phyloP scores from a whole-genome alignment of 2,113 vertebrate genomes.

The Glaucomys volans region DNA sequence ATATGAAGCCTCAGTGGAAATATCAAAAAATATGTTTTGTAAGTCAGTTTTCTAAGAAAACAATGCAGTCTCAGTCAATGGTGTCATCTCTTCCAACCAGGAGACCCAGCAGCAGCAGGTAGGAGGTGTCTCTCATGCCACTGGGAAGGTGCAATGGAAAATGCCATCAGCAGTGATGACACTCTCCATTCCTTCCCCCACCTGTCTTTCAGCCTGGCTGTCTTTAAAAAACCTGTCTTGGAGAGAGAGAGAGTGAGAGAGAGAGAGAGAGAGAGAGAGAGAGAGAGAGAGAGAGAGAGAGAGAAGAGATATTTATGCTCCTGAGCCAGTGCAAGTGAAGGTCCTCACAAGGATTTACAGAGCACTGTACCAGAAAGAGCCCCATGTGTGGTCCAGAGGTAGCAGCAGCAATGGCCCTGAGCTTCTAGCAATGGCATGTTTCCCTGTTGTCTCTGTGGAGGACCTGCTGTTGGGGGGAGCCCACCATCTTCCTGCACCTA shows the following conservation, averaged over 20 bases:
- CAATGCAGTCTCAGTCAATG: background rate
- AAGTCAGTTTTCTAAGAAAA: background rate
- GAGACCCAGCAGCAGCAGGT: background rate
- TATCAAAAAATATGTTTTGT: background rate
- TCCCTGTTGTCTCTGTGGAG: rapidly evolving
- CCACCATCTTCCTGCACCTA: background rate
- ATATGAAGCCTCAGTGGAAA: background rate
- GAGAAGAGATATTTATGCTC: background rate
- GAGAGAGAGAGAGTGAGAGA: background rate
- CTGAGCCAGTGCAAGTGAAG: background rate
- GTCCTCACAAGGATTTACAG: background rate
- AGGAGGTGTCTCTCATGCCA: rapidly evolving
- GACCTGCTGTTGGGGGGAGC: background rate
- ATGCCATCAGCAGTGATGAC: no score
- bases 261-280: background rate
- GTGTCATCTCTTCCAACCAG: background rate
- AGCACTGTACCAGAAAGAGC: no score
- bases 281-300: no score
- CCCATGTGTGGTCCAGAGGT: rapidly evolving
- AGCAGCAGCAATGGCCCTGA: rapidly evolving
- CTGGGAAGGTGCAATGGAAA: background rate
- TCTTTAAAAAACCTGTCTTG: background rate
- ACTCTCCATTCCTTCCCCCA: background rate
- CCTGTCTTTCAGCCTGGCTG: background rate
- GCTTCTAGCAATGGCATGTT: rapidly evolving